Conservation (phyloP, 2,797 vertebrate species). For the Hipposideros larvatus region DNA sequence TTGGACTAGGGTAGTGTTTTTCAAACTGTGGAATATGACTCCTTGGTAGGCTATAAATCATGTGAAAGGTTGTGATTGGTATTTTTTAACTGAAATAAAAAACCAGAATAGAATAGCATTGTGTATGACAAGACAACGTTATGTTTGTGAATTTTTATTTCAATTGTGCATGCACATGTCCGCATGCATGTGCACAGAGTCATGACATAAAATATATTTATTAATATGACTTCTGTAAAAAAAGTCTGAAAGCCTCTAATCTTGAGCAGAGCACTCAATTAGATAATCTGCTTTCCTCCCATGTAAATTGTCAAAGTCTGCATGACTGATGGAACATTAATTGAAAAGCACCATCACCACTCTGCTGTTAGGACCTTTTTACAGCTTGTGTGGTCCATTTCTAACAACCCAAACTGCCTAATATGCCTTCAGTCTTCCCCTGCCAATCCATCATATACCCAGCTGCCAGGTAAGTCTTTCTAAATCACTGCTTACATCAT, state of each 20-base stretch:
- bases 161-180: not conserved
- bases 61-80: not conserved
- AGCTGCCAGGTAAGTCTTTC: not conserved
- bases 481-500: not conserved
- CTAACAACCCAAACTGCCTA: not conserved
- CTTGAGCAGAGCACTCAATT: not conserved
- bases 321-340: not conserved
- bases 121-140: not conserved
- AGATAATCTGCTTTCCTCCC: not conserved
- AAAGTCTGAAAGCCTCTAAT: not conserved
- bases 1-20: not conserved
- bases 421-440: not conserved
- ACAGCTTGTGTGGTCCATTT: not conserved
- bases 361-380: not conserved
- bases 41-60: not conserved
- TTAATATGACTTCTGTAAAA: not conserved
- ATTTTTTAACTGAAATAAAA: slow-evolving; percentile 54
- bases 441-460: not conserved
- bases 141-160: slow-evolving; percentile 32
- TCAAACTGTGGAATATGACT: not conserved
- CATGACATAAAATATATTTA: slow-evolving; percentile 16
- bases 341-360: not conserved
- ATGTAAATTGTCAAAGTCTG: not conserved
- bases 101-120: not conserved
- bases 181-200: not conserved